These are phyloP conservation scores for Holotrichia oblita DNA, from an alignment of 1,140 invertebrate genomes.

Conservation along the genomic window DNA sequence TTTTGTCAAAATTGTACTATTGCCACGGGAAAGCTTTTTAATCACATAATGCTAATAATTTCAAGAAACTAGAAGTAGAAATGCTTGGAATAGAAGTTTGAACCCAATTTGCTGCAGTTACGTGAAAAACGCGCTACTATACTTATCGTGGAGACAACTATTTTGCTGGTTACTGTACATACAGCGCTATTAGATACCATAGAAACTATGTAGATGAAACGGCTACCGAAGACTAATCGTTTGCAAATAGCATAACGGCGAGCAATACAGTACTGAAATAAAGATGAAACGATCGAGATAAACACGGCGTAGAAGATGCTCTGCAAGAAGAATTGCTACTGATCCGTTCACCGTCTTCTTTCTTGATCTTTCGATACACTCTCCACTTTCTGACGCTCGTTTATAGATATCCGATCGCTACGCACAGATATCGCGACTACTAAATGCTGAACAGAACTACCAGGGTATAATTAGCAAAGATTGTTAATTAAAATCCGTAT, in stretches of 20 bases:
- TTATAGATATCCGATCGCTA: conserved; percentile 18
- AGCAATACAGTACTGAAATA: conserved; percentile 17
- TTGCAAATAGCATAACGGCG: conserved; percentile 9
- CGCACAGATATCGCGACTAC: conserved; percentile 12
- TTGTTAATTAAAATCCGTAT: conserved; percentile 36
- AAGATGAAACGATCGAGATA: conserved; percentile 29
- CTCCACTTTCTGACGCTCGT: neutral
- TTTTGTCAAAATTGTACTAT: too few relatives aligned
- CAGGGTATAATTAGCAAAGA: conserved; percentile 25
- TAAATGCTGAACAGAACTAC: neutral
- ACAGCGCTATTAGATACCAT: neutral
- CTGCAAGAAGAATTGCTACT: neutral
- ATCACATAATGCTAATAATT: too few relatives aligned
- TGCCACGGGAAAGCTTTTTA: too few relatives aligned
- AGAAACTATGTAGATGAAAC: neutral
- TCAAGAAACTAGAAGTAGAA: too few relatives aligned
- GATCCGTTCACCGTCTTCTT: neutral
- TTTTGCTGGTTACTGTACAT: neutral
- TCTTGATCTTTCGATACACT: conserved; percentile 14
- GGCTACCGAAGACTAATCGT: conserved; percentile 8
- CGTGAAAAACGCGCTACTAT: too few relatives aligned
- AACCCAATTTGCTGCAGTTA: too few relatives aligned
- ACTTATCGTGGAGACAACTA: too few relatives aligned
- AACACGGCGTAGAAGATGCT: neutral
- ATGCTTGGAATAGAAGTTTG: too few relatives aligned